Evolutionary conservation across 1,140 invertebrate genomes (phyloP).

Genomic region (Glomeris maerens): DNA sequence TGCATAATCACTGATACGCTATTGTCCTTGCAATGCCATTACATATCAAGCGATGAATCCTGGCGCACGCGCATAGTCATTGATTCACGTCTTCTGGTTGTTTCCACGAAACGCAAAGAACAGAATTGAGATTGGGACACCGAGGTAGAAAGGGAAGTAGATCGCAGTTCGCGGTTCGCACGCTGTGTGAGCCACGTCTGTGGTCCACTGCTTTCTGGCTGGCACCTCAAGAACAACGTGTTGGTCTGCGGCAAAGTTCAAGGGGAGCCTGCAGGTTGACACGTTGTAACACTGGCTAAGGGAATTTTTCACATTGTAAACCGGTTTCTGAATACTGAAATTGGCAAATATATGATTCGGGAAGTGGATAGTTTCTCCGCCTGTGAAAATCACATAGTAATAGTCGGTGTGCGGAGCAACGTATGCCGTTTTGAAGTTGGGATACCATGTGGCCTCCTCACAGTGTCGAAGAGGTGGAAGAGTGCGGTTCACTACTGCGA

Average conservation of each 20-base stretch:
- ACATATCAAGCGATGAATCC: too few relatives aligned
- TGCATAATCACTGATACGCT: too few relatives aligned
- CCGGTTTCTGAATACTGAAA: slow-evolving; percentile 4
- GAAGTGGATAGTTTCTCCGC: not conserved
- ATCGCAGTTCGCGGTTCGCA: slow-evolving; percentile 9
- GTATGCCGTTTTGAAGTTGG: slow-evolving; percentile 3
- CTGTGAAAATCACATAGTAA: slow-evolving; percentile 8
- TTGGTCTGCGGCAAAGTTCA: slow-evolving; percentile 8
- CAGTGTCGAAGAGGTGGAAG: not conserved
- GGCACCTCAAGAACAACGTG: slow-evolving; percentile 12
- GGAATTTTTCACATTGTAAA: slow-evolving; percentile 7
- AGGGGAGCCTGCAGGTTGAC: not conserved
- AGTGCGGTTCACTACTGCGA: slow-evolving; percentile 3
- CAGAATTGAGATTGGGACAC: slow-evolving; percentile 8
- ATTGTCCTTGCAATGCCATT: too few relatives aligned
- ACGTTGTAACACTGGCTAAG: not conserved
- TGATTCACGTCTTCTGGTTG: too few relatives aligned
- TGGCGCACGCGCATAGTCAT: too few relatives aligned
- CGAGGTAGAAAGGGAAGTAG: slow-evolving; percentile 11
- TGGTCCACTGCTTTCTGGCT: slow-evolving; percentile 2
- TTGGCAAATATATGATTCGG: slow-evolving; percentile 6
- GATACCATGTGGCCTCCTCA: not conserved
- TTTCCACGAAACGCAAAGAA: slow-evolving; percentile 12
- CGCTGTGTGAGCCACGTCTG: not conserved
- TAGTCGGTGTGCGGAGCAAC: slow-evolving; percentile 3